phyloP scores from a whole-genome alignment of 1,140 invertebrate species.

The Copidosoma floridanum region DNA sequence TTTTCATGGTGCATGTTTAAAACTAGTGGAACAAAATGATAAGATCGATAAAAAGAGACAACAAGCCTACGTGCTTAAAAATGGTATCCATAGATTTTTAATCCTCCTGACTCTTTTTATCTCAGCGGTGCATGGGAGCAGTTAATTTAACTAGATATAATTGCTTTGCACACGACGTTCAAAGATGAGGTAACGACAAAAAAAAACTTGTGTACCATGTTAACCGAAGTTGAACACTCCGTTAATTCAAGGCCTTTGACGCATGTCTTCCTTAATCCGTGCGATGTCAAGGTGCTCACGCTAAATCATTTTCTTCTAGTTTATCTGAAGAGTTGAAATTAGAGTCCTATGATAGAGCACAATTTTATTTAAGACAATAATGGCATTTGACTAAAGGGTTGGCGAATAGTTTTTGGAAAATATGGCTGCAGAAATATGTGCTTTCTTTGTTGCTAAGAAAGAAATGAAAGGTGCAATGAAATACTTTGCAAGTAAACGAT shows the following conservation, averaged over 20 bases:
- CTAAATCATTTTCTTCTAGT: constrained; percentile 41
- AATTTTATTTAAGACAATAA: not conserved
- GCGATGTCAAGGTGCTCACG: constrained; percentile 37
- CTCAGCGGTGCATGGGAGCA: not conserved
- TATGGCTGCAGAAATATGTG: constrained; percentile 36
- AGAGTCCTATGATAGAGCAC: not conserved
- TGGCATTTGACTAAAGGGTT: constrained; percentile 24
- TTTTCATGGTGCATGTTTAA: too few relatives aligned
- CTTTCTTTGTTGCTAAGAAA: constrained; percentile 29
- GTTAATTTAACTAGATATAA: constrained; percentile 10
- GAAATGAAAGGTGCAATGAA: constrained; percentile 31
- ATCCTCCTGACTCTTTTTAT: not conserved
- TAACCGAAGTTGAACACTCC: constrained; percentile 2
- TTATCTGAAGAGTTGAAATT: not conserved
- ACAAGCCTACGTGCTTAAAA: too few relatives aligned
- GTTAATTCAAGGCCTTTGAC: constrained; percentile 36
- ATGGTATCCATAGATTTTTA: constrained; percentile 5
- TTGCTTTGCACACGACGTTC: not conserved
- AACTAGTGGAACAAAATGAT: too few relatives aligned
- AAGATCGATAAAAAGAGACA: too few relatives aligned
- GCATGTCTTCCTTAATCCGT: constrained; percentile 31
- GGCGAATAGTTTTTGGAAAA: constrained; percentile 34
- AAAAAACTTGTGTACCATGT: not conserved
- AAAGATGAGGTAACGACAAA: not conserved
- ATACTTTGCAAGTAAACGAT: not conserved